Conservation (phyloP, 2,113 vertebrate genomes). For the Helogale parvula region DNA sequence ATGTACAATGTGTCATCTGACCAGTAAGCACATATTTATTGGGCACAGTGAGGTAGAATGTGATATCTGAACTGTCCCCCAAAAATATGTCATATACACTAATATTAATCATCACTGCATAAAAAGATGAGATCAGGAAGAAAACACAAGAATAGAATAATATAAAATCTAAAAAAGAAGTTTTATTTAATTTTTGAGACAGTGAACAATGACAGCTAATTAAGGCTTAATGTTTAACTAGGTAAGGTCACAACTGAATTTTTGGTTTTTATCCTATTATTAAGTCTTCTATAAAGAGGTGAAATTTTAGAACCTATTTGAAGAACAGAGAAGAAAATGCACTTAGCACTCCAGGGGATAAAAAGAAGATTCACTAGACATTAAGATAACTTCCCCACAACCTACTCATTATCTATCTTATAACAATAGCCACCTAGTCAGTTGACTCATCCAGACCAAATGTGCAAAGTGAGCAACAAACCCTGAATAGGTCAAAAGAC, state of each 20-base stretch:
- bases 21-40: not conserved
- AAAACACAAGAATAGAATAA: not conserved
- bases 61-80: not conserved
- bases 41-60: not conserved
- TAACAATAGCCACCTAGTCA: not conserved
- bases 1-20: not conserved
- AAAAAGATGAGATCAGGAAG: not conserved
- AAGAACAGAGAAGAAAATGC: not conserved
- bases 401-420: not conserved
- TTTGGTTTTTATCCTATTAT: not conserved
- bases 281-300: constrained; percentile 7
- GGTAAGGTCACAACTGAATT: not conserved
- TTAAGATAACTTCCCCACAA: not conserved
- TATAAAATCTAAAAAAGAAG: not conserved
- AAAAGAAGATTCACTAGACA: constrained; percentile 6
- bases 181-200: not conserved
- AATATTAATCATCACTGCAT: not conserved
- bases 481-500: not conserved
- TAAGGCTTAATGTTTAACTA: not conserved
- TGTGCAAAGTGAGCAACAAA: not conserved
- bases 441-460: constrained; percentile 18
- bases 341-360: not conserved
- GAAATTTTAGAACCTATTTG: not conserved
- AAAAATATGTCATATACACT: not conserved
- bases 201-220: not conserved